These are phyloP conservation scores for Drosophila melanosoma DNA, from an alignment of 2,888 invertebrate genomes.

Conservation along the genomic window DNA sequence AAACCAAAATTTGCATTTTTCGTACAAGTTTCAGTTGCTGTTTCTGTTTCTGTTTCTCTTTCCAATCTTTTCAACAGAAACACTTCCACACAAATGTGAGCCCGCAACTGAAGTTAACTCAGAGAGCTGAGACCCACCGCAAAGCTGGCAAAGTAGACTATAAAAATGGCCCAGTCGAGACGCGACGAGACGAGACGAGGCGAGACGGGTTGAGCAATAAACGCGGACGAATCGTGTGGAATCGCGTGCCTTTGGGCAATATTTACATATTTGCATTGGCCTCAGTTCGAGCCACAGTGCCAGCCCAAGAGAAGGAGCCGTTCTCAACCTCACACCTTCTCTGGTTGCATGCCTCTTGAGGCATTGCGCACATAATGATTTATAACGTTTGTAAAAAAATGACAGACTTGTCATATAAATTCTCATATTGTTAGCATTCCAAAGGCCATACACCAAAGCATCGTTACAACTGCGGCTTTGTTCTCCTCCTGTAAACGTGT, in stretches of 20 bases:
- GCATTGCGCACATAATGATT: constrained; percentile 61
- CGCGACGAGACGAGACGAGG: constrained; percentile 55
- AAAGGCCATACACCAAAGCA: constrained; percentile 30
- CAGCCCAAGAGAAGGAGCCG: constrained; percentile 19
- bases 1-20: constrained; percentile 72
- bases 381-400: constrained; percentile 81
- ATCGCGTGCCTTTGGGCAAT: constrained; percentile 74
- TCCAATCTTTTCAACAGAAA: constrained; percentile 44
- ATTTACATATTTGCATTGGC: constrained; percentile 69
- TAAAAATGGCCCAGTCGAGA: constrained; percentile 59
- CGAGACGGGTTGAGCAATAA: constrained; percentile 51
- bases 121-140: constrained; percentile 62
- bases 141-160: constrained; percentile 58
- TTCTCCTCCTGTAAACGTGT: constrained; percentile 33
- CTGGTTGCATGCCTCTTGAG: constrained; percentile 36
- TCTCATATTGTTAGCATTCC: constrained; percentile 77
- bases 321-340: constrained; percentile 55
- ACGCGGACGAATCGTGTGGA: constrained; percentile 50
- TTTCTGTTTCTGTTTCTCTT: constrained; percentile 38
- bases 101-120: constrained; percentile 5
- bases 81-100: constrained; percentile 35
- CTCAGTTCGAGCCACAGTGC: neutral
- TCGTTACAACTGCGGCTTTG: constrained; percentile 37
- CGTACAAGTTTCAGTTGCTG: constrained; percentile 53
- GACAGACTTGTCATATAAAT: constrained; percentile 81